These are phyloP conservation scores for Sesamia nonagrioides DNA, from an alignment of 1,140 invertebrate genomes.

Conservation along the genomic window DNA sequence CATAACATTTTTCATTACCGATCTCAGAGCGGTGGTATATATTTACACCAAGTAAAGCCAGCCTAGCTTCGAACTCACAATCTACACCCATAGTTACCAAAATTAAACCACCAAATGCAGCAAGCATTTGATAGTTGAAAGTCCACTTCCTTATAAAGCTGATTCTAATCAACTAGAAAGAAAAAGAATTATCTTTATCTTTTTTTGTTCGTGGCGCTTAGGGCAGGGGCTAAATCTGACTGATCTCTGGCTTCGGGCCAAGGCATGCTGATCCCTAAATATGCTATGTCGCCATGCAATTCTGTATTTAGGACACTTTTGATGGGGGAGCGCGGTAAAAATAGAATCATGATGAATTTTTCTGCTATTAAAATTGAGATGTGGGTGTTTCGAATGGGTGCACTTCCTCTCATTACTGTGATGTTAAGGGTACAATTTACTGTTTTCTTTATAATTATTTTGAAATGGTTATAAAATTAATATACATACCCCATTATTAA, in stretches of 20 bases:
- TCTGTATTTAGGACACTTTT: conserved; percentile 78
- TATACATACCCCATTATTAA: no score
- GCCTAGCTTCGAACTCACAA: no score
- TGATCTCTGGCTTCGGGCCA: conserved; percentile 75
- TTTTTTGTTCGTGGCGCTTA: conserved; percentile 75
- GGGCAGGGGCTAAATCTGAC: conserved; percentile 65
- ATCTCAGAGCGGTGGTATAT: no score
- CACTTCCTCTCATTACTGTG: conserved; percentile 24
- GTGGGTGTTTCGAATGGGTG: conserved; percentile 16
- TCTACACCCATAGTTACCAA: no score
- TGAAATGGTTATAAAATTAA: neutral
- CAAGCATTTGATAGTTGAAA: no score
- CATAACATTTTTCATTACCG: no score
- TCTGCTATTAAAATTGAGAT: conserved; percentile 24
- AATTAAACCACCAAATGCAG: no score
- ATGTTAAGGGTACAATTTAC: neutral
- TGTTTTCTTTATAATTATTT: conserved; percentile 8
- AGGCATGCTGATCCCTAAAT: conserved; percentile 76
- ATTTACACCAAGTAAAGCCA: no score
- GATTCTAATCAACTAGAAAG: neutral
- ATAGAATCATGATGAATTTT: conserved; percentile 46
- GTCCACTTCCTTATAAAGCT: conserved; percentile 1
- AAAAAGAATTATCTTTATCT: conserved; percentile 34
- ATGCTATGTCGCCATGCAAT: conserved; percentile 75
- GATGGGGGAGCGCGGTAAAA: conserved; percentile 63